Conservation (phyloP, 2,888 invertebrate genomes). For the Acrobasis consociella region DNA sequence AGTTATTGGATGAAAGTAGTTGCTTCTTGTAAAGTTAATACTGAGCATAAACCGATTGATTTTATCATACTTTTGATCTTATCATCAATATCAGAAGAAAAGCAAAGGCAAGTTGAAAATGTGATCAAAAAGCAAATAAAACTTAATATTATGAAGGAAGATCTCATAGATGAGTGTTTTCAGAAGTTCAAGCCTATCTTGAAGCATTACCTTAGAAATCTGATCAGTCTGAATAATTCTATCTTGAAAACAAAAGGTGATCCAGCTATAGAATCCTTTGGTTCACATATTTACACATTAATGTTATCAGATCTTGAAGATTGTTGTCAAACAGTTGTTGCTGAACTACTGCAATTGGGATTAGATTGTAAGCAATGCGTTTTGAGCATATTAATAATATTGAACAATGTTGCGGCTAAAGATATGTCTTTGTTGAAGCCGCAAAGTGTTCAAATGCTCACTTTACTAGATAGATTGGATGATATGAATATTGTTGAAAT, state of each 20-base stretch:
- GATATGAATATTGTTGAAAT: constrained; percentile 88
- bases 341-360: constrained; percentile 67
- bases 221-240: constrained; percentile 82
- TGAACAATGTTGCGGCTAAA: constrained; percentile 66
- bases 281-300: constrained; percentile 80
- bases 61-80: constrained; percentile 85
- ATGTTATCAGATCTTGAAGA: constrained; percentile 72
- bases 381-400: constrained; percentile 59
- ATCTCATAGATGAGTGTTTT: constrained; percentile 81
- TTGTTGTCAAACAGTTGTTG: constrained; percentile 64
- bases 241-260: constrained; percentile 79
- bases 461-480: constrained; percentile 89
- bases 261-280: constrained; percentile 80
- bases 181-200: constrained; percentile 80
- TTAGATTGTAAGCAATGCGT: constrained; percentile 66
- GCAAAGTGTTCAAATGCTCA: constrained; percentile 84
- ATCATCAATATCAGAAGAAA: constrained; percentile 83
- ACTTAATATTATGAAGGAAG: constrained; percentile 81
- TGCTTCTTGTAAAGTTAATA: constrained; percentile 67
- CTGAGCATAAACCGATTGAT: constrained; percentile 86
- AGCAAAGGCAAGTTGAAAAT: constrained; percentile 84
- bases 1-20: constrained; percentile 84
- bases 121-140: constrained; percentile 85
- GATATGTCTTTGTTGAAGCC: constrained; percentile 76
- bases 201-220: constrained; percentile 78